Conservation (phyloP, 1,140 invertebrate genomes). For the Zaprionus ghesquierei region DNA sequence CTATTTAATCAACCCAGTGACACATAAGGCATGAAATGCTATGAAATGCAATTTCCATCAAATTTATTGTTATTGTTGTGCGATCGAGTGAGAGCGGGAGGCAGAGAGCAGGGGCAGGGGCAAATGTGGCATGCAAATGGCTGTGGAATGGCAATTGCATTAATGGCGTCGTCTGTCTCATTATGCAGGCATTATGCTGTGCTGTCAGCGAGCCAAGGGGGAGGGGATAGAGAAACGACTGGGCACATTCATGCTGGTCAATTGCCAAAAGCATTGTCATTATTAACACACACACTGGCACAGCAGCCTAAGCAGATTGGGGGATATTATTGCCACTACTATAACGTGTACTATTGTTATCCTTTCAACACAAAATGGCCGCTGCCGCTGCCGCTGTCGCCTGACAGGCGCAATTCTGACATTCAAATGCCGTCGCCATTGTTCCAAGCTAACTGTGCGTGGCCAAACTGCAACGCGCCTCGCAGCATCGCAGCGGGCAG, state of each 20-base stretch:
- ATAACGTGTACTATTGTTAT: conserved; percentile 65
- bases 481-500: conserved; percentile 52
- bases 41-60: conserved; percentile 75
- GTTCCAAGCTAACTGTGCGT: conserved; percentile 70
- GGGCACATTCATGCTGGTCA: conserved; percentile 74
- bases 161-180: conserved; percentile 57
- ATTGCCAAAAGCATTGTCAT: conserved; percentile 67
- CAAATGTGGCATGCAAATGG: conserved; percentile 67
- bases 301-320: conserved; percentile 65
- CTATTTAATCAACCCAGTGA: conserved; percentile 66
- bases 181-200: conserved; percentile 61
- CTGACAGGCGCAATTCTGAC: conserved; percentile 52
- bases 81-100: conserved; percentile 20
- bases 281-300: conserved; percentile 51
- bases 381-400: conserved; percentile 48
- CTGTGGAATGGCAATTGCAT: conserved; percentile 66
- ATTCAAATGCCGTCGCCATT: conserved; percentile 70
- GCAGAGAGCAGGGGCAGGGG: not conserved
- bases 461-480: conserved; percentile 41
- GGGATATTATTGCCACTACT: conserved; percentile 54
- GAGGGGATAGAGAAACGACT: not conserved
- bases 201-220: not conserved
- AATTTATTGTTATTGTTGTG: conserved; percentile 73
- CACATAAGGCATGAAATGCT: conserved; percentile 69
- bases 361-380: conserved; percentile 72